phyloP scores from a whole-genome alignment of 1,140 invertebrate species.

The Zaprionus africanus region DNA sequence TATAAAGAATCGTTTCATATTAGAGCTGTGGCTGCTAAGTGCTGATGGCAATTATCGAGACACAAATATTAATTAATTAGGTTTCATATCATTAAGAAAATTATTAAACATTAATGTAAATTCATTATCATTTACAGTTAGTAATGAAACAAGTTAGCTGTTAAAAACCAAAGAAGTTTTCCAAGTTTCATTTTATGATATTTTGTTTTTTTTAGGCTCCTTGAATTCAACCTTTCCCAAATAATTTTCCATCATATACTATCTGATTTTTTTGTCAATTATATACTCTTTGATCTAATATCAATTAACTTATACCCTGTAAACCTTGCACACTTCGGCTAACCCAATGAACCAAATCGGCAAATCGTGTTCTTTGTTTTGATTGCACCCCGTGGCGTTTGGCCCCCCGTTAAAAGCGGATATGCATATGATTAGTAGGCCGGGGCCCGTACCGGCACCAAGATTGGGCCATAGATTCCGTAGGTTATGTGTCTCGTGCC shows the following conservation, averaged over 20 bases:
- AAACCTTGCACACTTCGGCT: neutral
- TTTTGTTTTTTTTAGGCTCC: too few relatives aligned
- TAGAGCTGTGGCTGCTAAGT: neutral
- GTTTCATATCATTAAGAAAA: neutral
- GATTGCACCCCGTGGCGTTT: conserved; percentile 34
- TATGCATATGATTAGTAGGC: conserved; percentile 46
- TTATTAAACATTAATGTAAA: neutral
- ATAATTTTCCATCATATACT: neutral
- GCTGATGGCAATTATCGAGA: neutral
- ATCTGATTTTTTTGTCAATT: neutral
- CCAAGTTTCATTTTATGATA: too few relatives aligned
- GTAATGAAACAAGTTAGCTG: too few relatives aligned
- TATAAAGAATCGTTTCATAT: conserved; percentile 1
- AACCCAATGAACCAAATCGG: conserved; percentile 32
- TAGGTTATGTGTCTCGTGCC: conserved; percentile 41
- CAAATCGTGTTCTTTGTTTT: conserved; percentile 32
- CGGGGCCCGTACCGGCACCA: neutral
- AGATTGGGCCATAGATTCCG: conserved; percentile 35
- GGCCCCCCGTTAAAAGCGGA: conserved; percentile 18
- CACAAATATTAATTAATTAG: neutral
- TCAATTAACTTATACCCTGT: conserved; percentile 14
- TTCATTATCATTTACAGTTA: too few relatives aligned
- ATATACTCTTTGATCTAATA: neutral
- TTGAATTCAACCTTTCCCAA: too few relatives aligned
- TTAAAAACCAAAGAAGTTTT: too few relatives aligned